Percentiles rank a stretch among this genome's conserved stretches.
Conservation (phyloP, 2,797 vertebrate species). For the Graptemys geographica region DNA sequence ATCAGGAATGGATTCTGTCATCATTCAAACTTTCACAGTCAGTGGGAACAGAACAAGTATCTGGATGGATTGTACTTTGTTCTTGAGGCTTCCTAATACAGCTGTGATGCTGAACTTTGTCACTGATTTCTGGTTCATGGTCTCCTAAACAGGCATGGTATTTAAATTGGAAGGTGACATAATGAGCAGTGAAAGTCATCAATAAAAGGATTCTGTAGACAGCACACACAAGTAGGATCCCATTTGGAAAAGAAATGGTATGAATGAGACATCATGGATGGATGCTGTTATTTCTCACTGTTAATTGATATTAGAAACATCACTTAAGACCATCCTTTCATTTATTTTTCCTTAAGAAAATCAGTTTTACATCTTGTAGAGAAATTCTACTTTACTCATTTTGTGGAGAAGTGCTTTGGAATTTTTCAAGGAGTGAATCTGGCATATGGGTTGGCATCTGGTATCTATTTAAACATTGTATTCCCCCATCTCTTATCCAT, state of each 20-base stretch:
- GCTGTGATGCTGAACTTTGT: neutral
- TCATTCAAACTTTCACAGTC: neutral
- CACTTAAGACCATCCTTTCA: neutral
- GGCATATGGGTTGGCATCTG: slow-evolving; percentile 19
- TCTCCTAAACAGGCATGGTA: neutral
- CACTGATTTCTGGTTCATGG: slow-evolving; percentile 8
- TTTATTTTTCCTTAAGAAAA: neutral
- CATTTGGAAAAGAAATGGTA: neutral
- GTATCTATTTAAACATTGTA: slow-evolving; percentile 12
- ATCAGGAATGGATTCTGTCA: neutral
- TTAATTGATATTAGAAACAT: neutral
- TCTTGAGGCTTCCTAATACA: neutral
- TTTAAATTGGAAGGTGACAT: slow-evolving; percentile 7
- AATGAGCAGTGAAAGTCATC: neutral
- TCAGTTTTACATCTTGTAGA: neutral
- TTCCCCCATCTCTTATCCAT: neutral
- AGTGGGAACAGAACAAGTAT: neutral
- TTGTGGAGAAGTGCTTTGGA: neutral
- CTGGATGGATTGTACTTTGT: neutral
- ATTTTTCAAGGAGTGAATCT: neutral
- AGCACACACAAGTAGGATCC: neutral
- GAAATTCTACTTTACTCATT: neutral
- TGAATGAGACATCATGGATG: neutral
- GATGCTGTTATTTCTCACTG: neutral
- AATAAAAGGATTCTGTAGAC: neutral